Base-by-base conservation (phyloP, 2,797 vertebrate genomes). In the Cheirogaleus major region DNA sequence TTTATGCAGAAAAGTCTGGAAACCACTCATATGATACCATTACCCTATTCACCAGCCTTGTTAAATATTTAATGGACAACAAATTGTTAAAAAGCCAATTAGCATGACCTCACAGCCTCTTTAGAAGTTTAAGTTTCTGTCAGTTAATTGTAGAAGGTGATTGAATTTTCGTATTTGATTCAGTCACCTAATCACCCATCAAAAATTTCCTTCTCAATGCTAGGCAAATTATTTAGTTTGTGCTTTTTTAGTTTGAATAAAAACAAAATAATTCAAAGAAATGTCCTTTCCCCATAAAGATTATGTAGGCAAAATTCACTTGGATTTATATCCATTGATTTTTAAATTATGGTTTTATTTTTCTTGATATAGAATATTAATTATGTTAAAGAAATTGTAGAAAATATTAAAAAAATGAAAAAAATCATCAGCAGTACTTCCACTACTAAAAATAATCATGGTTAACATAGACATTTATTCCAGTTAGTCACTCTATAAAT, bases 191-290 rank as follows among this genome's bases (percentile, higher is more conserved):
- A 92, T 50, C 95, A 73, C 63, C 45, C 92, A 57, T 57, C 50
- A 97, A 97, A 95, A n/a, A 23, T 8, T 89, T 43, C 11, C 81
- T 88, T 95, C 50, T 69, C 63, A 72, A 45, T 93, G 67, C 75
- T 69, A 97, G 14, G 45, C 1, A 57, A 5, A n/a, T 95, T 96
- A 87, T 84, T 75, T 90, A 83, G 38, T 41, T 85, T n/a, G 45
- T 5, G 27, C 18, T 52, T 95, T 88, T 89, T 81, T 50, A 92
- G 59, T 85, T 72, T 69, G 57, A 92, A 88, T 41, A 91, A 50
- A 75, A 91, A 70, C 57, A 61, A 95, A 97, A 72, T 89, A 95
- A 92, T 93, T 93, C 84, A 96, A 97, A 96, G 57, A 86, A 78
- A 55, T 63, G 25, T 50, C 23, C 75, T 38, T 55, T 35, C 22